Evolutionary conservation across 2,888 invertebrate genomes (phyloP).

Genomic region (Hydrotaea cyrtoneurina): DNA sequence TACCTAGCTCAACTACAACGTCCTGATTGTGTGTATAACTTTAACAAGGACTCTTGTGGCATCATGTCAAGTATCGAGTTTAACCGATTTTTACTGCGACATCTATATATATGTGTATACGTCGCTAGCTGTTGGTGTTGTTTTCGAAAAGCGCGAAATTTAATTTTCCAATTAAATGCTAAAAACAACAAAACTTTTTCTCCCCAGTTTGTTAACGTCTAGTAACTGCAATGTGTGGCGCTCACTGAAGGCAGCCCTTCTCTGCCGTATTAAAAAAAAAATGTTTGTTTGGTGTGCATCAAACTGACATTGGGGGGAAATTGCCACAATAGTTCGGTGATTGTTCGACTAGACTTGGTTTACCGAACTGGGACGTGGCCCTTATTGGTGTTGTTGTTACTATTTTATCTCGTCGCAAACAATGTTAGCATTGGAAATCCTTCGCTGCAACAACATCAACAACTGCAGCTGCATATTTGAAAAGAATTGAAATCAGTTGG

Average conservation of each 20-base stretch:
- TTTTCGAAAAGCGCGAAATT: constrained; percentile 72
- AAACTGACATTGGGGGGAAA: constrained; percentile 60
- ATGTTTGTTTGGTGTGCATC: constrained; percentile 40
- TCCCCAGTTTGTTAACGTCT: constrained; percentile 4
- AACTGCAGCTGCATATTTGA: constrained; percentile 26
- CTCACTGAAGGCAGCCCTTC: neutral
- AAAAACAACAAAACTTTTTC: constrained; percentile 52
- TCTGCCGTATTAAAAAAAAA: neutral
- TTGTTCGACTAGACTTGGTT: constrained; percentile 46
- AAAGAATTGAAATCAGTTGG: constrained; percentile 52
- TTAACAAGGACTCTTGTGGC: constrained; percentile 37
- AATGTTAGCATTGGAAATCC: constrained; percentile 2
- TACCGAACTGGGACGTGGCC: constrained; percentile 27
- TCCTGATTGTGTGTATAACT: neutral
- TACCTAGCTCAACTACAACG: neutral
- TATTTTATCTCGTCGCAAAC: neutral
- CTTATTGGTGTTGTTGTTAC: neutral
- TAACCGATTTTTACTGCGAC: constrained; percentile 17
- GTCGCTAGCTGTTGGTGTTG: constrained; percentile 20
- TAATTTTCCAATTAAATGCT: constrained; percentile 79
- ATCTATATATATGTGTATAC: neutral
- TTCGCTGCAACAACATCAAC: constrained; percentile 1
- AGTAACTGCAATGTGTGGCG: constrained; percentile 1
- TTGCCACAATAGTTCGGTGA: constrained; percentile 55
- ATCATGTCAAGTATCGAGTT: constrained; percentile 21